phyloP scores from a whole-genome alignment of 2,113 vertebrate species.

The Chlorodrepanis virens region DNA sequence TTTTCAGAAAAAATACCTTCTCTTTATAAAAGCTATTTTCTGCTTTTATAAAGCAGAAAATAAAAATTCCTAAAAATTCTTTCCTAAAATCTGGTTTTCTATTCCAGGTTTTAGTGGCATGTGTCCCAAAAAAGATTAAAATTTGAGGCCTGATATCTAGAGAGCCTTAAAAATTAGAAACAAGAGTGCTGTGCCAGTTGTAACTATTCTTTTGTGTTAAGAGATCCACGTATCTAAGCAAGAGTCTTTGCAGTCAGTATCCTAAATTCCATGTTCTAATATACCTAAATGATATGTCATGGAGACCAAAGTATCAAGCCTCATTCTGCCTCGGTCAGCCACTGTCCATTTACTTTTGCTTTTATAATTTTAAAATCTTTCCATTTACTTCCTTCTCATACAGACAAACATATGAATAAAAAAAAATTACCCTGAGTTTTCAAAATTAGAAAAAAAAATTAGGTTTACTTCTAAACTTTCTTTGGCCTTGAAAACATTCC shows the following conservation, averaged over 20 bases:
- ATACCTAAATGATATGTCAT: background rate
- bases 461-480: background rate
- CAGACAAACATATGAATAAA: background rate
- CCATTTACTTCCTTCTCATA: background rate
- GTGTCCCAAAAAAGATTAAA: background rate
- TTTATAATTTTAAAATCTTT: background rate
- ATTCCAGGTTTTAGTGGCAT: background rate
- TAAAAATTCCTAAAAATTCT: background rate
- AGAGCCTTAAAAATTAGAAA: slow-evolving; percentile 14
- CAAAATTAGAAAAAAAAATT: background rate
- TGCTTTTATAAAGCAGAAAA: background rate
- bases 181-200: background rate
- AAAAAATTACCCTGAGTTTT: background rate
- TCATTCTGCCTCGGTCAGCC: background rate
- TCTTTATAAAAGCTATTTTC: background rate
- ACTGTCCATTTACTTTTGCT: background rate
- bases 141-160: background rate
- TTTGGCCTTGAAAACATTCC: background rate
- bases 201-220: background rate
- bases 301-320: background rate
- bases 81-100: background rate
- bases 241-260: background rate
- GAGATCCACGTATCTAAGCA: background rate
- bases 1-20: background rate
- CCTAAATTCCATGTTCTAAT: background rate